phyloP scores from a whole-genome alignment of 2,113 vertebrate genomes.

The Regulus satrapa region DNA sequence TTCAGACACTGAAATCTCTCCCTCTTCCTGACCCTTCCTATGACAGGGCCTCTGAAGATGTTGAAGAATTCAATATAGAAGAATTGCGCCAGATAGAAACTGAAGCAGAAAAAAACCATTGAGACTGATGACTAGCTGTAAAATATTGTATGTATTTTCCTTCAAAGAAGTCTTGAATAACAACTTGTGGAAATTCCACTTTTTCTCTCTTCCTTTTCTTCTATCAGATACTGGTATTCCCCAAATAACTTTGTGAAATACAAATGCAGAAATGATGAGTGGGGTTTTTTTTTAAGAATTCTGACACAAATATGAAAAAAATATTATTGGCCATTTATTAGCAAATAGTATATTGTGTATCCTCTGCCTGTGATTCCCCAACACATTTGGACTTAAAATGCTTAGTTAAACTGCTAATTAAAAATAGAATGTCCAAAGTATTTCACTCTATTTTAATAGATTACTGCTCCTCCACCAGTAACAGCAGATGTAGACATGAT shows the following conservation, averaged over 20 bases:
- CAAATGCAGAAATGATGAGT: constrained; percentile 18
- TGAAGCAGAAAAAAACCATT: not conserved
- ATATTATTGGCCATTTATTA: not conserved
- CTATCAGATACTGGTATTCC: not conserved
- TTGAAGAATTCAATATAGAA: not conserved
- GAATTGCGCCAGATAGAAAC: not conserved
- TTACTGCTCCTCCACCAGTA: not conserved
- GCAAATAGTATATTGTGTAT: not conserved
- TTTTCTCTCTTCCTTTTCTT: constrained; percentile 19
- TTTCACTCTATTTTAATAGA: not conserved
- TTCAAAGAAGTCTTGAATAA: not conserved
- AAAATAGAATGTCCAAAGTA: not conserved
- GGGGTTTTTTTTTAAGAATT: not conserved
- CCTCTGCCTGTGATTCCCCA: not conserved
- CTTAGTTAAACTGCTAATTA: not conserved
- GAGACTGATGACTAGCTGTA: not conserved
- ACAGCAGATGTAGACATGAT: not conserved
- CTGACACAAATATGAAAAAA: not conserved
- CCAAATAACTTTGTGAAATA: not conserved
- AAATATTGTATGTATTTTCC: not conserved
- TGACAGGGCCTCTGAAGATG: not conserved
- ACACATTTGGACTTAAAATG: not conserved
- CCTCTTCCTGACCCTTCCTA: not conserved
- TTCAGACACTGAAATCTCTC: not conserved
- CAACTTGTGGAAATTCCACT: not conserved